Percentiles rank a stretch among this genome's conserved stretches.
Conservation (phyloP, 1,140 invertebrate species). For the Meloidogyne hapla region DNA sequence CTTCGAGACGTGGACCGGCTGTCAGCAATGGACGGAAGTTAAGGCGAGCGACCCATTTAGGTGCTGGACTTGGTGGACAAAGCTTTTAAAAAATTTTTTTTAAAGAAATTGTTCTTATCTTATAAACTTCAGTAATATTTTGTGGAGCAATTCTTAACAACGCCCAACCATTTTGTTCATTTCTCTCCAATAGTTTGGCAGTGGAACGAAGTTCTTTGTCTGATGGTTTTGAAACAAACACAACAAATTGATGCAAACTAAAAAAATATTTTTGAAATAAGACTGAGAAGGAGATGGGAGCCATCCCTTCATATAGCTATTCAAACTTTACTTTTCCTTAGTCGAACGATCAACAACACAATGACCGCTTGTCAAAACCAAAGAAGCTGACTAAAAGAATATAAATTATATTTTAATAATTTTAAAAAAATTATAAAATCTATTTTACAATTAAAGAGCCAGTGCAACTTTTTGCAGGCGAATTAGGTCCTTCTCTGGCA, state of each 20-base stretch:
- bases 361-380: constrained; percentile 11
- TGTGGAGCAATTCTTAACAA: constrained; percentile 26
- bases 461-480: constrained; percentile 11
- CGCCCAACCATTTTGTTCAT: constrained; percentile 22
- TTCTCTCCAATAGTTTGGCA: constrained; percentile 15
- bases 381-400: constrained; percentile 20
- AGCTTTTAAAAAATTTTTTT: constrained; percentile 21
- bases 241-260: constrained; percentile 13
- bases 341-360: constrained; percentile 23
- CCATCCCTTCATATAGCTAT: too few relatives aligned
- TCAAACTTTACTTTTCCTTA: background rate
- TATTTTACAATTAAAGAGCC: constrained; percentile 14
- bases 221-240: background rate
- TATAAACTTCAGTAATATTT: constrained; percentile 20
- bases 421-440: background rate
- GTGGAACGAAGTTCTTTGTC: constrained; percentile 1
- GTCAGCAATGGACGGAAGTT: constrained; percentile 20
- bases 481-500: background rate
- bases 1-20: constrained; percentile 8
- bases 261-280: background rate
- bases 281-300: too few relatives aligned
- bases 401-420: background rate
- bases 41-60: constrained; percentile 22
- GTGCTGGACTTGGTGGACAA: constrained; percentile 1
- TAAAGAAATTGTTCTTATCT: background rate